Evolutionary conservation across 2,797 vertebrate species (phyloP).

Genomic region (Somateria mollissima): DNA sequence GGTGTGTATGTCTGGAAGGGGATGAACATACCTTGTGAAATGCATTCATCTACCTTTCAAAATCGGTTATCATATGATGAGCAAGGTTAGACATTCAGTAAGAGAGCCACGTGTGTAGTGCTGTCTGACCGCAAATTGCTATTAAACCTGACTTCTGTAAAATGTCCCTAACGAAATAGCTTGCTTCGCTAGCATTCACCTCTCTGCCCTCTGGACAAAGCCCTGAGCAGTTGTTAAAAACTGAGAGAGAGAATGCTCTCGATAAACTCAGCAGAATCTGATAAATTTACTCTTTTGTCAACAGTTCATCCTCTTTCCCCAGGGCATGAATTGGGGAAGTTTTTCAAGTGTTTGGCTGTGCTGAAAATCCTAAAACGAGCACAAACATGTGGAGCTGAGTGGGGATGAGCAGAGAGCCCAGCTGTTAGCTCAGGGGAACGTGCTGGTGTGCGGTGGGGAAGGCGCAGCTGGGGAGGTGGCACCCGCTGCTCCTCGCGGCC

Average conservation of each 20-base stretch:
- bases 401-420: not conserved
- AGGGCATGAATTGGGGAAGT: not conserved
- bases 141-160: not conserved
- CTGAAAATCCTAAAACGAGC: not conserved
- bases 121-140: not conserved
- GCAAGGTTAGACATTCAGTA: not conserved
- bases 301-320: not conserved
- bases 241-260: not conserved
- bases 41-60: not conserved
- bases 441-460: not conserved
- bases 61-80: not conserved
- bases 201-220: not conserved
- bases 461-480: not conserved
- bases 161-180: not conserved
- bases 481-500: not conserved
- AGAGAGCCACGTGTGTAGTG: not conserved
- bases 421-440: not conserved
- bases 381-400: not conserved
- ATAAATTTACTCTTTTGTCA: not conserved
- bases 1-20: conserved; percentile 3
- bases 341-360: not conserved
- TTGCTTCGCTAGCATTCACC: not conserved
- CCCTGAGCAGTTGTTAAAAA: not conserved
- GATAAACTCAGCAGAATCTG: not conserved
- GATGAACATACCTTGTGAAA: not conserved